Percentiles rank a stretch among this genome's conserved stretches.
Conservation (phyloP, 2,888 invertebrate species). For the Andrena chrysosceles region DNA sequence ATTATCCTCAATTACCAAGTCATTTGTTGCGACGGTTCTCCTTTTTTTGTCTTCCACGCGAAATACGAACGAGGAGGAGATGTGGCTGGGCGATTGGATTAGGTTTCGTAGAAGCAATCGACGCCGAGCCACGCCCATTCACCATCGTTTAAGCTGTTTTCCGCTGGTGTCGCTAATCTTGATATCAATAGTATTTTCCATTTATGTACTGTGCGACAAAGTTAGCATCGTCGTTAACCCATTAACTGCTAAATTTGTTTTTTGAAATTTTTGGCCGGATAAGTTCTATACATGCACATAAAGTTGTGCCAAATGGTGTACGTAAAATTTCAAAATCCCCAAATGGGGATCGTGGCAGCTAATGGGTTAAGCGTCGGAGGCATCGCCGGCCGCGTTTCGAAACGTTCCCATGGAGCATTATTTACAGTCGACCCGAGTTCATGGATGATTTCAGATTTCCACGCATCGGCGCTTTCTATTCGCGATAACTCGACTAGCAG, state of each 20-base stretch:
- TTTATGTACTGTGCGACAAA: neutral
- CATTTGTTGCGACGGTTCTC: neutral
- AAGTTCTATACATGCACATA: too few relatives aligned
- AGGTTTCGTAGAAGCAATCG: neutral
- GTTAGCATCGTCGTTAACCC: neutral
- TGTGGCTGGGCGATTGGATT: neutral
- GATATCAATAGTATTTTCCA: neutral
- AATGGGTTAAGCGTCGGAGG: neutral
- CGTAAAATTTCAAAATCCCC: too few relatives aligned
- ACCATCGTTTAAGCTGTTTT: neutral
- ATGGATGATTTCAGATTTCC: conserved; percentile 63
- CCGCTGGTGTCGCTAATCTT: neutral
- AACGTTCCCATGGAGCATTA: conserved; percentile 40
- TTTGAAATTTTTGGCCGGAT: too few relatives aligned
- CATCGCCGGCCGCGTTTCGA: neutral
- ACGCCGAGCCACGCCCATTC: neutral
- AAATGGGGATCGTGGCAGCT: too few relatives aligned
- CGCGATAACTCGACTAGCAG: conserved; percentile 27
- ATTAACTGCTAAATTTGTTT: too few relatives aligned
- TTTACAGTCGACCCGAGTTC: conserved; percentile 58
- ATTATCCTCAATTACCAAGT: conserved; percentile 16
- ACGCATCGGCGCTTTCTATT: conserved; percentile 50
- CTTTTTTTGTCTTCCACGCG: neutral
- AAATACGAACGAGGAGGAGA: too few relatives aligned
- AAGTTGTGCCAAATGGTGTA: too few relatives aligned